Base-by-base conservation (phyloP, 2,797 vertebrate genomes). In the Cetoscarus ocellatus region DNA sequence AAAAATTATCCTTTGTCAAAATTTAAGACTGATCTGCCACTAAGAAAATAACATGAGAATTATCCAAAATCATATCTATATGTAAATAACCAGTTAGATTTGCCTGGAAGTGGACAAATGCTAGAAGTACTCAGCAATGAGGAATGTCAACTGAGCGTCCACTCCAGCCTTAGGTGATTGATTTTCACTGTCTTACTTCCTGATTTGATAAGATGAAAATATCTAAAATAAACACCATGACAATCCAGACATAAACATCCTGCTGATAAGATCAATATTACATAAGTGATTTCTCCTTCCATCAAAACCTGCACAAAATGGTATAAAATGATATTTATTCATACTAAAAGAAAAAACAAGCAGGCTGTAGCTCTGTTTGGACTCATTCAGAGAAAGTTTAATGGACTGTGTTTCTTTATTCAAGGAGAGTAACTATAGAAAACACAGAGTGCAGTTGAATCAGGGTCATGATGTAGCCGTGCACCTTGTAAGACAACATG, bases 71-170 rank as follows among this genome's bases (percentile, higher is more conserved):
- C 4, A 27, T 27, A 27, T 27, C 27, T 27, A 27, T 27, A 27
- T 27, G 27, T 27, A 27, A 27, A 27, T 27, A 27, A 27, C 27
- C 27, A 27, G 27, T 27, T 27, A 27, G 27, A 27, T 27, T 3
- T 48, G 49, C 4, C 57, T 73, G 44, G n/a, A 10, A 42, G 54
- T 19, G 72, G 61, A 79, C 67, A 27, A 27, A 27, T 27, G 27
- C 62, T 77, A 63, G 70, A 80, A 56, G 42, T 3, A 49, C 1
- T 15, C 12, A 5, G 7, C 27, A 13, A 17, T 38, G 39, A 7
- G 17, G 7, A 38, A 0, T 40, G 60, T 62, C 27, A 55, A 15
- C 36, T 13, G 36, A 50, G n/a, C 17, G 70, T 50, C 11, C 39
- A 40, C 39, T 40, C 68, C n/a, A 48, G 44, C 8, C 11, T 38